A percentile compares a stretch with the other conserved stretches of the same genome.
Conservation (phyloP, 2,113 vertebrate species). For the Pollimyrus isidori region DNA sequence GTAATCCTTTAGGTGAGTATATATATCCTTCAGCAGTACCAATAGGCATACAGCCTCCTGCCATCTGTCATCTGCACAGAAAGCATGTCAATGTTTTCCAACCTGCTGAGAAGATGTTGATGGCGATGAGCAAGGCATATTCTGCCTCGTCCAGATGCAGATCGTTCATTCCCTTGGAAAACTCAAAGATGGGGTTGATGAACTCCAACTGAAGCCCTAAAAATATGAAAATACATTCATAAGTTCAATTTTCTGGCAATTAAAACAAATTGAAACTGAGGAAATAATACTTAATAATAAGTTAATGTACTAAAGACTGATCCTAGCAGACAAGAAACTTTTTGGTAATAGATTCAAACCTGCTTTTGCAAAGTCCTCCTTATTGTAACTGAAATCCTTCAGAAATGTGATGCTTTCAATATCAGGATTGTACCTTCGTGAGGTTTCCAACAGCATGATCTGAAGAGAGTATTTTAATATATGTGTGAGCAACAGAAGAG, state of each 20-base stretch:
- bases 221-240: not conserved
- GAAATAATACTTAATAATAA: not conserved
- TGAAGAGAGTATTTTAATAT: slow-evolving; percentile 35
- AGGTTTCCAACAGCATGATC: slow-evolving; percentile 96
- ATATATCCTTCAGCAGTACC: not conserved
- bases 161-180: slow-evolving; percentile 96
- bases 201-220: slow-evolving; percentile 92
- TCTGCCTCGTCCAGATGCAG: slow-evolving; percentile 88
- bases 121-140: slow-evolving; percentile 92
- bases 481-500: not conserved
- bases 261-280: slow-evolving; percentile 3
- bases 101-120: slow-evolving; percentile 99
- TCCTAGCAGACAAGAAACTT: too few relatives aligned
- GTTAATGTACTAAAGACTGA: not conserved
- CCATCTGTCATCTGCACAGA: not conserved
- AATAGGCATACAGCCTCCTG: not conserved
- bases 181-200: slow-evolving; percentile 97
- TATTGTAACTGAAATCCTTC: slow-evolving; percentile 93
- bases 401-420: slow-evolving; percentile 93
- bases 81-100: slow-evolving; percentile 9
- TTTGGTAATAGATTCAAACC: slow-evolving; percentile 51
- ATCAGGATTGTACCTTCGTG: slow-evolving; percentile 84
- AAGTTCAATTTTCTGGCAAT: not conserved
- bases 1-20: too few relatives aligned
- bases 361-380: slow-evolving; percentile 96